Conservation (phyloP, 2,888 invertebrate genomes). For the Pomacea canaliculata region DNA sequence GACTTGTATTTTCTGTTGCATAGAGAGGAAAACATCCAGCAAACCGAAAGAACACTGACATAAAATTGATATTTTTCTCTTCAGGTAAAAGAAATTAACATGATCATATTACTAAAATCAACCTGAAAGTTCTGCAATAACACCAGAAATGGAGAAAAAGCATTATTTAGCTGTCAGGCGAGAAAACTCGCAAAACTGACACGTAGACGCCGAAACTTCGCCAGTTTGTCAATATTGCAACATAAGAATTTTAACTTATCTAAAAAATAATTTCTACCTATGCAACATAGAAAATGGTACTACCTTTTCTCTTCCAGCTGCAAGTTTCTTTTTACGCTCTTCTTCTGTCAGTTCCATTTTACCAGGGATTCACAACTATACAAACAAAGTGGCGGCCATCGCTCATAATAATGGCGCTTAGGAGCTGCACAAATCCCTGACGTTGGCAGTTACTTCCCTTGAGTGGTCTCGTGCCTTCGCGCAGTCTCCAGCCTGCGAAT, state of each 20-base stretch:
- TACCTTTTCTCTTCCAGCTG: slow-evolving; percentile 58
- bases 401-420: too few relatives aligned
- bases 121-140: neutral
- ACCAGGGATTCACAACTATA: too few relatives aligned
- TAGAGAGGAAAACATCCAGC: too few relatives aligned
- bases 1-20: too few relatives aligned
- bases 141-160: too few relatives aligned
- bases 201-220: neutral
- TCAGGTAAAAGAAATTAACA: neutral
- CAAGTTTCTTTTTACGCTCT: slow-evolving; percentile 51
- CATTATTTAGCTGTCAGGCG: neutral
- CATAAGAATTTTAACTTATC: neutral
- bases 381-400: too few relatives aligned
- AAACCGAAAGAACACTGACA: too few relatives aligned
- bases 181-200: neutral
- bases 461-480: too few relatives aligned
- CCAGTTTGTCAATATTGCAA: neutral
- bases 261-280: neutral
- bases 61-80: too few relatives aligned
- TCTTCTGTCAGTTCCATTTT: slow-evolving; percentile 31
- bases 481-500: too few relatives aligned
- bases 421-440: too few relatives aligned
- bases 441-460: too few relatives aligned
- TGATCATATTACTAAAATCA: neutral
- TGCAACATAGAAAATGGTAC: neutral